Base-by-base conservation (phyloP, 2,113 vertebrate species). In the Pollachius pollachius region DNA sequence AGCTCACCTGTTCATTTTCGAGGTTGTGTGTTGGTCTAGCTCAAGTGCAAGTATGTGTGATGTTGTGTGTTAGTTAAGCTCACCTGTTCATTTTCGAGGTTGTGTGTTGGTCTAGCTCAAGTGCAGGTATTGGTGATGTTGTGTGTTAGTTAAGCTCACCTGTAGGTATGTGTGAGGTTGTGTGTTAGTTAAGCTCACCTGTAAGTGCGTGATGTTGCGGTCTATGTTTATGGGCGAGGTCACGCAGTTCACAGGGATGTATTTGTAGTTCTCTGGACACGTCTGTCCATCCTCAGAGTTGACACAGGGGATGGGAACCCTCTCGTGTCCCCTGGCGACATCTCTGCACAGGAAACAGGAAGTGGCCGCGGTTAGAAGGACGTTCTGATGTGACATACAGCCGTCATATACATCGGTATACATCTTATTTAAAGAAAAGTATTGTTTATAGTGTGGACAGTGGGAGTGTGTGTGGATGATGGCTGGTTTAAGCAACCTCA, bases 181-280 rank as follows among this genome's bases (percentile, higher is more conserved):
- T 48, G 41, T 48, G 41, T 48, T 7, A 41, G 41, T 48, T 13
- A 12, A 1, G 37, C 74, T 84, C 63, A 97, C 97, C 95, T 99
- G 97, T 62, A 99, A 78, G 77, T 99, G 97, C 17, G 97, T 99
- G 84, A 99, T 99, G 87, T 99, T 99, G 19, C 96, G 92, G 79
- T 99, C 96, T 0, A 99, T 96, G 87, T 95, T 96, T 94, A 99
- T 95, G 0, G 97, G 96, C 25, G 96, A 99, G 0, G 97, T 99
- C 87, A 99, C 96, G 0, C 97, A 99, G 93, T 95, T 98, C 89
- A 97, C 95, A 0, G 95, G 91, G 62, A 99, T 94, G 0, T 99
- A 99, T 70, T 99, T 99, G 89, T 97, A 99, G 91, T 94, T 94
- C 73, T 89, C 94, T 21, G 96, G 97, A 77, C 92, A 95, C 0